Base-by-base conservation (phyloP, 1,140 invertebrate genomes). In the Lepidurus couesii region DNA sequence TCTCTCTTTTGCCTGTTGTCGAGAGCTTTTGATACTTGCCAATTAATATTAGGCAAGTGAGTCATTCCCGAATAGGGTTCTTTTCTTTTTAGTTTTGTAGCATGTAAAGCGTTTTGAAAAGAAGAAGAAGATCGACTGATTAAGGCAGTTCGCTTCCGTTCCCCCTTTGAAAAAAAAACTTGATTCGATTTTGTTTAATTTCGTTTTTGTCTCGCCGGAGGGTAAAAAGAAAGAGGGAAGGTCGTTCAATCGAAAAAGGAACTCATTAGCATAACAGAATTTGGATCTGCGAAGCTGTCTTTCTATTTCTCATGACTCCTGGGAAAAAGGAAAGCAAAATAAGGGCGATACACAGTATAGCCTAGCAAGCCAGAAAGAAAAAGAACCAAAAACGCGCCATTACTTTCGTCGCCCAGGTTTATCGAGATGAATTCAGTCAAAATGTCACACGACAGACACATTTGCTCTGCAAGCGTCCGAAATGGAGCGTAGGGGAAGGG, bases 181-280 rank as follows among this genome's bases (percentile, higher is more conserved):
- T 65, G 53, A 65, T 65, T 65, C 53, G 53, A 65, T 65, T 65
- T 65, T 3, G 53, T 65, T 65, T 47, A 47, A 47, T 47, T 65
- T 21, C 16, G 16, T 65, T 9, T 1, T 13, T 65, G 16, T 65
- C 53, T 21, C 21, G 10, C 45, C 45, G 10, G 53, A 21, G 53
- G n/a, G 4, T 16, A 5, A 47, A 47, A 65, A 65, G 9, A 21
- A 3, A 4, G 53, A 65, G 21, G 16, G 21, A 21, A 16, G 53
- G 53, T 65, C 21, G 10, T 47, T 5, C 16, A 10, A 47, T 10
- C 45, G 45, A 34, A 34, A 34, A 34, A 34, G 34, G 34, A 34
- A 16, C 45, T 47, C 53, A 65, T 65, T 65, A n/a, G n/a, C 53
- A 65, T 65, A 65, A 65, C 53, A n/a, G 16, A 65, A 16, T 65